Percentiles rank a stretch among this genome's conserved stretches.
Conservation (phyloP, 2,113 vertebrate species). For the Erythrolamprus reginae region DNA sequence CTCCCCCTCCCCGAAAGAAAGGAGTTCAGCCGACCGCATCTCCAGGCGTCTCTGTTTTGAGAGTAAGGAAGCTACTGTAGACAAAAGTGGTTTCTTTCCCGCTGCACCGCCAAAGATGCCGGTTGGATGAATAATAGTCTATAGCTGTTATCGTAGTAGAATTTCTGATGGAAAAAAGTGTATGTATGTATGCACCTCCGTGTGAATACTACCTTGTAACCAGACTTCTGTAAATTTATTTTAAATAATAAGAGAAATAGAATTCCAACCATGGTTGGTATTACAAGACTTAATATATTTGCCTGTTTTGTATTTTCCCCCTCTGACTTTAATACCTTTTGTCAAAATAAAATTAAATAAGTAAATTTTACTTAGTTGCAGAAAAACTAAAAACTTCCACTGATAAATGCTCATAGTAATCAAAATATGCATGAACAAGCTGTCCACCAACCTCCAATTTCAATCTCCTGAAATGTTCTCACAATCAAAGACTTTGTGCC, state of each 20-base stretch:
- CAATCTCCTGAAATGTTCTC: neutral
- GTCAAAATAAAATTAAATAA: neutral
- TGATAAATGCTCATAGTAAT: neutral
- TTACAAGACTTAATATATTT: neutral
- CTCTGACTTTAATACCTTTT: neutral
- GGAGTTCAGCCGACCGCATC: neutral
- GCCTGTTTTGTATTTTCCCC: conserved; percentile 4
- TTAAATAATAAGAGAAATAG: conserved; percentile 1
- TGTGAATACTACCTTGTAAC: neutral
- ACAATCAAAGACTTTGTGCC: neutral
- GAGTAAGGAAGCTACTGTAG: neutral
- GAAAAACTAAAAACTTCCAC: neutral
- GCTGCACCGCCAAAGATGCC: neutral
- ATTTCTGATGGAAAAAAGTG: neutral
- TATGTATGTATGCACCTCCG: neutral
- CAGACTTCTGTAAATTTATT: neutral
- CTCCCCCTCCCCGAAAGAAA: neutral
- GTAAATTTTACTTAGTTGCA: neutral
- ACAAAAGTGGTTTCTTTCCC: neutral
- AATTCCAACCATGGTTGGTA: neutral
- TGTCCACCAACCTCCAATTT: neutral
- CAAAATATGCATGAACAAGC: neutral
- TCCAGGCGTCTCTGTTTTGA: neutral
- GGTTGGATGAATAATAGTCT: neutral
- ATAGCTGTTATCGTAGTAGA: neutral